Conservation (phyloP, 2,888 invertebrate genomes). For the Rhamphomyia laevipes region DNA sequence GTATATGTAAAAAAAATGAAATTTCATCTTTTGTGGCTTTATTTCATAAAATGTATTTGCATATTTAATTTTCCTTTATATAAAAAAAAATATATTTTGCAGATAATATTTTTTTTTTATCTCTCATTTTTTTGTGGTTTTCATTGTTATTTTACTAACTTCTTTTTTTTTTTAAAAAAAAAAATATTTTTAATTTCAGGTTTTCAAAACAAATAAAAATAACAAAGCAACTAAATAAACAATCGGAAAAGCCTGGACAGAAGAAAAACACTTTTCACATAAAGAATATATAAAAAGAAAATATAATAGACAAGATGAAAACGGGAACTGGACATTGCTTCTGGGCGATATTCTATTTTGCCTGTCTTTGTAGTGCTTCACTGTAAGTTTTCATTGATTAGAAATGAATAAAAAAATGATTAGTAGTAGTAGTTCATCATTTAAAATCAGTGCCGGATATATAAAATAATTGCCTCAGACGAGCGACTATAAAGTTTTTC, state of each 20-base stretch:
- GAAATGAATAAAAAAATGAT: too few relatives aligned
- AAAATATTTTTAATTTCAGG: background rate
- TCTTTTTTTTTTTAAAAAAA: background rate
- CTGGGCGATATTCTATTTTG: slow-evolving; percentile 39
- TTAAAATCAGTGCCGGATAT: too few relatives aligned
- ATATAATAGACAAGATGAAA: slow-evolving; percentile 20
- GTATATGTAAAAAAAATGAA: too few relatives aligned
- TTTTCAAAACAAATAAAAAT: background rate
- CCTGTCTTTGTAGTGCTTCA: slow-evolving; percentile 39
- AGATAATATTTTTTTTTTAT: too few relatives aligned
- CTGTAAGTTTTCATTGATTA: slow-evolving; percentile 37
- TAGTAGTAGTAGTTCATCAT: too few relatives aligned
- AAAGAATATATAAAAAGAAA: too few relatives aligned
- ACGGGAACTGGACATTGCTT: slow-evolving; percentile 39
- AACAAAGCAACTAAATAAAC: background rate
- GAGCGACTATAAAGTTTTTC: too few relatives aligned
- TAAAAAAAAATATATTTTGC: background rate
- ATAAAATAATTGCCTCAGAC: too few relatives aligned
- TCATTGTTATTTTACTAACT: background rate
- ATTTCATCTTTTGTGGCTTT: too few relatives aligned
- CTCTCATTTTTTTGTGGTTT: too few relatives aligned
- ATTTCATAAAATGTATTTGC: background rate
- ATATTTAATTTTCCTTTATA: background rate
- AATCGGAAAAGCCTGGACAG: background rate
- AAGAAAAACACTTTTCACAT: background rate